phyloP scores from a whole-genome alignment of 2,113 vertebrate species.

The Dromaius novaehollandiae region DNA sequence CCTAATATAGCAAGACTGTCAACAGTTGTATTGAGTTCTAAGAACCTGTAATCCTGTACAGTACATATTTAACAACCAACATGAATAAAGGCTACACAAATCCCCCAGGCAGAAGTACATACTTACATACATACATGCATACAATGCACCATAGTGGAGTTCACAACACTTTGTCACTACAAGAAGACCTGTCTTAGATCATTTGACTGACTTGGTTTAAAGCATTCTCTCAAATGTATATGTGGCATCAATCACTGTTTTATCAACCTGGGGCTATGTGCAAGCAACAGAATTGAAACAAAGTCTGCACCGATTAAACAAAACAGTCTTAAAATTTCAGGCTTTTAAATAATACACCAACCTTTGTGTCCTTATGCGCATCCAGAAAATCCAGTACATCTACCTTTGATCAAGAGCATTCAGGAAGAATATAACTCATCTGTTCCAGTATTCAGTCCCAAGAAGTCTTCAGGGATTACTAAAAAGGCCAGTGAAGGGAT shows the following conservation, averaged over 20 bases:
- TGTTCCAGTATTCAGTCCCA: not conserved
- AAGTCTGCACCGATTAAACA: not conserved
- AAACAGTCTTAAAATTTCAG: not conserved
- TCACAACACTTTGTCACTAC: not conserved
- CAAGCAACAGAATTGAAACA: not conserved
- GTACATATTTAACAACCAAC: not conserved
- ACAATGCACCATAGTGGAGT: not conserved
- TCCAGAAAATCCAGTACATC: conserved; percentile 53
- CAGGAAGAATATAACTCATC: conserved; percentile 21
- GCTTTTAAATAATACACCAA: conserved; percentile 61
- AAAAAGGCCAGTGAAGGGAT: not conserved
- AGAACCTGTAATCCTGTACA: not conserved
- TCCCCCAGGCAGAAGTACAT: not conserved
- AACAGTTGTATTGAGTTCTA: not conserved
- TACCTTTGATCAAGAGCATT: not conserved
- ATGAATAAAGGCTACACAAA: not conserved
- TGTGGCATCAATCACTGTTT: not conserved
- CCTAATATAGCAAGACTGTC: not conserved
- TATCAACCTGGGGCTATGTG: not conserved
- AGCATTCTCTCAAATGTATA: not conserved
- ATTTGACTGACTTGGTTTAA: not conserved
- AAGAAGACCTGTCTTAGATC: not conserved
- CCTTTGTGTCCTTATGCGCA: conserved; percentile 76
- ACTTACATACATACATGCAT: not conserved
- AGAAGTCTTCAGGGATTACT: conserved; percentile 23